phyloP scores from a whole-genome alignment of 2,888 invertebrate genomes.

The Oligia latruncula region DNA sequence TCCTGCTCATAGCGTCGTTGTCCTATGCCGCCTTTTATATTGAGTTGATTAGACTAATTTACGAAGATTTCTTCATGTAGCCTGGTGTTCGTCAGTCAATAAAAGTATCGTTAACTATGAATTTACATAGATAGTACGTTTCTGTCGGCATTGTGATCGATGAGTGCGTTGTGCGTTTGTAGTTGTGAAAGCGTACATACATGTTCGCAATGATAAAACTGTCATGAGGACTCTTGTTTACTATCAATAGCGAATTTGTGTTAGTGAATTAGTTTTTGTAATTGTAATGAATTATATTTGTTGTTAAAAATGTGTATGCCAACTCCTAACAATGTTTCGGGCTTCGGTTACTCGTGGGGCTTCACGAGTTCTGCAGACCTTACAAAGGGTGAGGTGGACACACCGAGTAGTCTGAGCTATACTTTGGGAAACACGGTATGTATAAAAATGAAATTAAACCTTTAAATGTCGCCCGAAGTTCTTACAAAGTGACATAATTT shows the following conservation, averaged over 20 bases:
- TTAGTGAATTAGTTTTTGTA: slow-evolving; percentile 84
- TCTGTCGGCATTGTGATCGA: slow-evolving; percentile 83
- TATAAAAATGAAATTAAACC: slow-evolving; percentile 26
- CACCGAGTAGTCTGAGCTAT: slow-evolving; percentile 88
- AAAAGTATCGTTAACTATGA: slow-evolving; percentile 66
- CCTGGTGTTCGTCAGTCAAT: slow-evolving; percentile 66
- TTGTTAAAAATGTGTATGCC: slow-evolving; percentile 89
- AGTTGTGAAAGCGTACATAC: slow-evolving; percentile 88
- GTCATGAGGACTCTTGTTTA: slow-evolving; percentile 88
- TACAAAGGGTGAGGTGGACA: slow-evolving; percentile 88
- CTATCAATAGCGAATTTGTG: slow-evolving; percentile 86
- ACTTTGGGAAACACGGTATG: slow-evolving; percentile 88
- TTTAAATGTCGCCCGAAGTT: slow-evolving; percentile 1
- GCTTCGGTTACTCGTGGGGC: slow-evolving; percentile 89
- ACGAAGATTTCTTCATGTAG: slow-evolving; percentile 70
- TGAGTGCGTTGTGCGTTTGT: slow-evolving; percentile 87
- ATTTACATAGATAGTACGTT: slow-evolving; percentile 71
- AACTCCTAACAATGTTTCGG: slow-evolving; percentile 89
- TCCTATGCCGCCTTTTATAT: slow-evolving; percentile 86
- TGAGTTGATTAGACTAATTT: slow-evolving; percentile 81
- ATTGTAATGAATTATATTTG: slow-evolving; percentile 73
- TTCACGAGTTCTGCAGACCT: slow-evolving; percentile 88
- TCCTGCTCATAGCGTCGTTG: slow-evolving; percentile 86
- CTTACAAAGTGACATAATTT: slow-evolving; percentile 27
- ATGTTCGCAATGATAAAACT: slow-evolving; percentile 87